Evolutionary conservation across 2,888 invertebrate species (phyloP).

Genomic region (Synergus umbraculus): DNA sequence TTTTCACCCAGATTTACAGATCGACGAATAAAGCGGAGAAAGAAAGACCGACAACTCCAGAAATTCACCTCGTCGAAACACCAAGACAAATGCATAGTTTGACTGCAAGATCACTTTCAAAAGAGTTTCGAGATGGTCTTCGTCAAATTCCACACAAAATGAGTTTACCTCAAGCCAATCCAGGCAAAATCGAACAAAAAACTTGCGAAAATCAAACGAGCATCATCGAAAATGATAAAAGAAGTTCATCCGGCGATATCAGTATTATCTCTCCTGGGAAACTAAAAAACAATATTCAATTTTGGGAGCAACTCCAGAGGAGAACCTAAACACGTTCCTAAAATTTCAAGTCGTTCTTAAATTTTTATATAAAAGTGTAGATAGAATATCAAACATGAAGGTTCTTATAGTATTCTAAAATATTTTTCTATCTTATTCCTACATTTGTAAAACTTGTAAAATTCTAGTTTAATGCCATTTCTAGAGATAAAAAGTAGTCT

Average conservation of each 20-base stretch:
- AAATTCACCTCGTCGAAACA: slow-evolving; percentile 71
- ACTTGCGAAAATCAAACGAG: slow-evolving; percentile 58
- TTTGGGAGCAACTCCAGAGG: slow-evolving; percentile 73
- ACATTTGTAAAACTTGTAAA: slow-evolving; percentile 23
- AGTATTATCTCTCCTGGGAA: slow-evolving; percentile 68
- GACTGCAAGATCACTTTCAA: slow-evolving; percentile 88
- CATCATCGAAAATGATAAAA: slow-evolving; percentile 53
- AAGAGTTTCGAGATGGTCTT: slow-evolving; percentile 85
- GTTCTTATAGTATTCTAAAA: background rate
- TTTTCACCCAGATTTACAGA: slow-evolving; percentile 52
- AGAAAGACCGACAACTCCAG: slow-evolving; percentile 69
- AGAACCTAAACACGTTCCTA: slow-evolving; percentile 54
- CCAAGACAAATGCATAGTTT: slow-evolving; percentile 83
- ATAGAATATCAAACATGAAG: background rate
- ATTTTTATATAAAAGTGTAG: background rate
- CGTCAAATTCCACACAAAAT: slow-evolving; percentile 69
- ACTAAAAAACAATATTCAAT: slow-evolving; percentile 72
- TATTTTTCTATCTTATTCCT: background rate
- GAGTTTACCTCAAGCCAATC: slow-evolving; percentile 59
- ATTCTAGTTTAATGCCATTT: slow-evolving; percentile 37
- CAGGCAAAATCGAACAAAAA: slow-evolving; percentile 56
- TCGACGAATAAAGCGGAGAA: slow-evolving; percentile 53
- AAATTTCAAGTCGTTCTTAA: background rate
- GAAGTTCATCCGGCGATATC: slow-evolving; percentile 57
- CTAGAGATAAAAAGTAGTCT: background rate